These are phyloP conservation scores for Gymnothorax javanicus DNA, from an alignment of 2,797 vertebrate genomes.

Conservation along the genomic window DNA sequence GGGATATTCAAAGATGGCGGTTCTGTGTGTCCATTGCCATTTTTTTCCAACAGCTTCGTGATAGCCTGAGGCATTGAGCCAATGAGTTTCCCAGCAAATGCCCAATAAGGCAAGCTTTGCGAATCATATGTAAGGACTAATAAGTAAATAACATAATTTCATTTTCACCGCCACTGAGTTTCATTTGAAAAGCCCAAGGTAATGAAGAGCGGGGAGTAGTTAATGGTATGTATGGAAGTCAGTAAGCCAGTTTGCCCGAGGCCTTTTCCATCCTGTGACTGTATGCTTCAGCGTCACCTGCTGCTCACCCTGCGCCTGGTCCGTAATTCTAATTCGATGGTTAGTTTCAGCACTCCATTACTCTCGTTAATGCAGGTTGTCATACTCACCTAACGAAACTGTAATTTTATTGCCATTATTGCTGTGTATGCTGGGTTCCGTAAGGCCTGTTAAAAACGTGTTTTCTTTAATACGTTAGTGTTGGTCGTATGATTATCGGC, in stretches of 20 bases:
- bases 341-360: neutral
- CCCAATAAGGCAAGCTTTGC: conserved; percentile 58
- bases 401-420: neutral
- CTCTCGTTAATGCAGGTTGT: neutral
- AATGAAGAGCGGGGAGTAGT: neutral
- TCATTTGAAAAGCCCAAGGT: neutral
- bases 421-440: neutral
- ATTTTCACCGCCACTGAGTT: neutral
- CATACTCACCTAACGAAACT: neutral
- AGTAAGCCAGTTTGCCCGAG: neutral
- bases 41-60: conserved; percentile 62
- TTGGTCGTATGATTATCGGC: neutral
- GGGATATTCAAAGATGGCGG: conserved; percentile 79
- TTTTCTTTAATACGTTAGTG: neutral
- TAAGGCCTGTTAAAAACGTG: conserved; percentile 6
- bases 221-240: neutral
- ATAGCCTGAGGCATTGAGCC: neutral
- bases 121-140: conserved; percentile 37
- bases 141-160: conserved; percentile 52
- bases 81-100: conserved; percentile 48
- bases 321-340: neutral
- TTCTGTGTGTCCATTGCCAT: conserved; percentile 76
- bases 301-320: neutral
- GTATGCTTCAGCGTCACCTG: neutral
- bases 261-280: neutral